Evolutionary conservation across 2,888 invertebrate species (phyloP).

Genomic region (Harpalus rubripes): DNA sequence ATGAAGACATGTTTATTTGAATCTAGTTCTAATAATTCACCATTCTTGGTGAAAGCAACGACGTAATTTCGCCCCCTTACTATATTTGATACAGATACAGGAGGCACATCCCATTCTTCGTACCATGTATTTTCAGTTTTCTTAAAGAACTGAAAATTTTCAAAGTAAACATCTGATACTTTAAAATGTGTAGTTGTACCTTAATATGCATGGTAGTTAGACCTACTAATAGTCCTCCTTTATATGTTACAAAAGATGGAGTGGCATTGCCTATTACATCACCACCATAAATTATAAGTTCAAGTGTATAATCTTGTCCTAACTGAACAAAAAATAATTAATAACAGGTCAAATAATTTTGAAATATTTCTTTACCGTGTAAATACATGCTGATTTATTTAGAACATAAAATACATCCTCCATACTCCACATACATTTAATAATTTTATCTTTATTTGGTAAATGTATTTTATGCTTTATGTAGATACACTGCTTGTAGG

Average conservation of each 20-base stretch:
- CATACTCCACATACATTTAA: conserved; percentile 72
- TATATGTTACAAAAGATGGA: conserved; percentile 73
- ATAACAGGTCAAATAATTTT: background rate
- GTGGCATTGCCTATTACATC: conserved; percentile 67
- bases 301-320: conserved; percentile 75
- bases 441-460: conserved; percentile 70
- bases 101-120: conserved; percentile 71
- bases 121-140: conserved; percentile 73
- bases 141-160: conserved; percentile 73
- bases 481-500: conserved; percentile 73
- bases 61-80: conserved; percentile 71
- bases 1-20: conserved; percentile 67
- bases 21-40: conserved; percentile 71
- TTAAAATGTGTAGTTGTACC: conserved; percentile 69
- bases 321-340: conserved; percentile 74
- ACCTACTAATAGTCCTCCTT: conserved; percentile 74
- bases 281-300: conserved; percentile 74
- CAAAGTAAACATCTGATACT: no score
- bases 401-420: conserved; percentile 74
- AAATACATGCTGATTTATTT: conserved; percentile 73
- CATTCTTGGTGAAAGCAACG: conserved; percentile 71
- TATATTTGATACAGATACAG: conserved; percentile 68
- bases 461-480: conserved; percentile 69
- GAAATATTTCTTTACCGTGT: conserved; percentile 70
- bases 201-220: conserved; percentile 73